Evolutionary conservation across 2,888 invertebrate species (phyloP).

Genomic region (Trissonchulus latispiculum): DNA sequence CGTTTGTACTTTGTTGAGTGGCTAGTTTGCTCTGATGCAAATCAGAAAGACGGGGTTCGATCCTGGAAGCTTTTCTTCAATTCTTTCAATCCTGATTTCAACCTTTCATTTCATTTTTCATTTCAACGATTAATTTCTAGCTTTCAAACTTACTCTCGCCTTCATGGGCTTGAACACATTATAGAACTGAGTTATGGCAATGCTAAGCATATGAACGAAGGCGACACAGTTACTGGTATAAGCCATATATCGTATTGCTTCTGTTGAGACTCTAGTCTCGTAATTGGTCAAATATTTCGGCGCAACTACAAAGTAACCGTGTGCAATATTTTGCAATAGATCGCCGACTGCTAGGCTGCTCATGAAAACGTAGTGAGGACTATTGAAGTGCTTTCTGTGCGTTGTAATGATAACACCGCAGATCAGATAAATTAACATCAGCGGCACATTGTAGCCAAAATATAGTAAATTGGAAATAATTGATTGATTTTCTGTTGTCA

Average conservation of each 20-base stretch:
- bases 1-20: no score
- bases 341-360: background rate
- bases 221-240: background rate
- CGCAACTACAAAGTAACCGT: background rate
- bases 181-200: background rate
- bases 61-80: no score
- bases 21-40: no score
- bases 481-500: no score
- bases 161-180: background rate
- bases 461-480: no score
- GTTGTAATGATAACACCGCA: background rate
- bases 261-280: background rate
- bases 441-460: background rate
- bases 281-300: background rate
- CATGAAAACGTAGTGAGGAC: background rate
- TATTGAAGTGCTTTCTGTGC: background rate
- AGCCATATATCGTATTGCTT: background rate
- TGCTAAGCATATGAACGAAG: background rate
- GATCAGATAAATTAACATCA: background rate
- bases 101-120: no score
- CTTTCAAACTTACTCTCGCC: background rate
- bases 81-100: no score
- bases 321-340: background rate
- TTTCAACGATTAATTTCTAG: no score
- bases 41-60: no score